A percentile compares a stretch with the other conserved stretches of the same genome.
These are phyloP conservation scores for Ricordea florida DNA, from an alignment of 92 coral and sea anemone species.

Conservation along the genomic window DNA sequence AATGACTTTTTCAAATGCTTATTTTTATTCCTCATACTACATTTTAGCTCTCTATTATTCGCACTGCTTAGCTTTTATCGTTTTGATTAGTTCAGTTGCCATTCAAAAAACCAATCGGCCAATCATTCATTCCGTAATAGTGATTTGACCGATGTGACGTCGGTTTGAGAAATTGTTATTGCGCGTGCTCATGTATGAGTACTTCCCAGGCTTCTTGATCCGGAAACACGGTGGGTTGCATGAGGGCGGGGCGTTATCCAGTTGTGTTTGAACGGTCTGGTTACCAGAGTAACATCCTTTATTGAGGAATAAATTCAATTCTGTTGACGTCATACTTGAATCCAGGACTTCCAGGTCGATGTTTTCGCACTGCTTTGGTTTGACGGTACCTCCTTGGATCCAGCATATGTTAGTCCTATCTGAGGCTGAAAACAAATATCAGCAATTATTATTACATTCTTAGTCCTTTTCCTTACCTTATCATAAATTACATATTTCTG, in stretches of 20 bases:
- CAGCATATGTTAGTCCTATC: constrained; percentile 49
- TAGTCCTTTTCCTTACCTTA: neutral
- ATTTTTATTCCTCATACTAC: too few relatives aligned
- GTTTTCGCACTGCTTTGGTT: constrained; percentile 27
- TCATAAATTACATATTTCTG: neutral
- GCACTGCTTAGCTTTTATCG: too few relatives aligned
- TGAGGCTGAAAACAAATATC: constrained; percentile 11
- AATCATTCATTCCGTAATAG: constrained; percentile 12
- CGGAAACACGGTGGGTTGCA: constrained; percentile 59
- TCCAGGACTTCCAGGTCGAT: constrained; percentile 42
- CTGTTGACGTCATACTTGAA: constrained; percentile 14
- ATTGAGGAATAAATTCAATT: constrained; percentile 31
- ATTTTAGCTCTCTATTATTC: too few relatives aligned
- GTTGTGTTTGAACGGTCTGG: constrained; percentile 6
- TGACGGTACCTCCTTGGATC: constrained; percentile 34
- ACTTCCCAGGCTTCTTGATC: constrained; percentile 53
- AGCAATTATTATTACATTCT: neutral
- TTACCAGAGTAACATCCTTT: constrained; percentile 18
- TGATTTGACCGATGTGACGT: constrained; percentile 49
- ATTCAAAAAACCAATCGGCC: too few relatives aligned
- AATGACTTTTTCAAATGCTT: too few relatives aligned
- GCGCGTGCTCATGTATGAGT: constrained; percentile 60
- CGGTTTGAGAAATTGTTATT: constrained; percentile 63
- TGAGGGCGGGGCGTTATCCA: constrained; percentile 52
- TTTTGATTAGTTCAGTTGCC: too few relatives aligned